Base-by-base conservation (phyloP, 2,797 vertebrate genomes). In the Coracias cyanogaster region DNA sequence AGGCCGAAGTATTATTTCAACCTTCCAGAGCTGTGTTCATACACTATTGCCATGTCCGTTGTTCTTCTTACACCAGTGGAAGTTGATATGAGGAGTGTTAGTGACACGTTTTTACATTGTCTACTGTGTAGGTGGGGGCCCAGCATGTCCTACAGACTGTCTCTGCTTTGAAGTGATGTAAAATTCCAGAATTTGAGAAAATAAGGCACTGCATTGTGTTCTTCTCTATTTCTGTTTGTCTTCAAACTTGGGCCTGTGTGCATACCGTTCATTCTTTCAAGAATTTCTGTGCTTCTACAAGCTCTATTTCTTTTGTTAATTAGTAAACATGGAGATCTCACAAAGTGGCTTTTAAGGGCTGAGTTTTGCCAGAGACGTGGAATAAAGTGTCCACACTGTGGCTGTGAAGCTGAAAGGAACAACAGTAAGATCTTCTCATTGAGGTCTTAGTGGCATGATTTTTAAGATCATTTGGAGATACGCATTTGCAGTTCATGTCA, bases 21-120 rank as follows among this genome's bases (percentile, higher is more conserved):
- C 39, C 15, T 89, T 61, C 43, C 29, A 79, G 43, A 58, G 21
- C 18, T 21, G 22, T 25, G 20, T 82, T 84, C 7, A 15, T 29
- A 52, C 3, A 2, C 9, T 80, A 3, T 29, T 80, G 31, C 18
- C 2, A 1, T 1, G 10, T 39, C 2, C 35, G 6, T 6, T 25
- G 17, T 77, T 81, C 78, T 41, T 73, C 41, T 84, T 73, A 35
- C 1, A 3, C 24, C 15, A 25, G 15, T 31, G 11, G 25, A 46
- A 67, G 31, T 57, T 3, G 3, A 57, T 31, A 15, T 21, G 9
- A 60, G 52, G 21, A 84, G 10, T 82, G 51, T 66, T 55, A 51
- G 25, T 62, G 37, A 41, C 9, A 57, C 16, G 46, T 83, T 90
- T 55, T 51, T 81, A 5, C 14, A 8, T 45, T 19, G 18, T 49